Percentiles rank a stretch among this genome's conserved stretches.
Conservation (phyloP, 2,797 vertebrate species). For the Momotus momota region DNA sequence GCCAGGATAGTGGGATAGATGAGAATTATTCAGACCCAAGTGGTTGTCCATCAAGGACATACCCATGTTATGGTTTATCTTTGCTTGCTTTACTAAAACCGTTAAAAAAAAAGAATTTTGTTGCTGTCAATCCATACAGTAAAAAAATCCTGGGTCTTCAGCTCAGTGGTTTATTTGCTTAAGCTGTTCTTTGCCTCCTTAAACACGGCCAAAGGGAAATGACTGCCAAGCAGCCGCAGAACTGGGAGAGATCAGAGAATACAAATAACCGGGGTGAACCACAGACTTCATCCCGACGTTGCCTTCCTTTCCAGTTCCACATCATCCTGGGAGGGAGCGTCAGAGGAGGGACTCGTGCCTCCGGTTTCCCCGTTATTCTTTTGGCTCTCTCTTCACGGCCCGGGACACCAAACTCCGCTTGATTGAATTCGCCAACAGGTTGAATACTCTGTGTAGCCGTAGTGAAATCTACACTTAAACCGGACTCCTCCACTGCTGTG, state of each 20-base stretch:
- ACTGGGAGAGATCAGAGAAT: background rate
- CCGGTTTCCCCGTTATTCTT: background rate
- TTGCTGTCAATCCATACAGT: background rate
- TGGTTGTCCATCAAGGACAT: background rate
- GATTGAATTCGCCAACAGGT: constrained; percentile 65
- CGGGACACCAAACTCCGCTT: background rate
- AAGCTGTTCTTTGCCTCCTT: background rate
- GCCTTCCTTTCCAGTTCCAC: background rate
- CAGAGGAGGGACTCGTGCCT: background rate
- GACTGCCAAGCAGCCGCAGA: background rate
- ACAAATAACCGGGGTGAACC: background rate
- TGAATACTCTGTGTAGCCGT: background rate
- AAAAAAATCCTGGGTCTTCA: background rate
- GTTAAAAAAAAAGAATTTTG: background rate
- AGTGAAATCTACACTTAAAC: constrained; percentile 54
- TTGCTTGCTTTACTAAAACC: background rate
- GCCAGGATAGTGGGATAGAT: background rate
- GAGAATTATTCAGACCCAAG: background rate
- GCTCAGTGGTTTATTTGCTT: background rate
- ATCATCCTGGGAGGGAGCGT: rapidly evolving
- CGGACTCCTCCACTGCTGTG: background rate
- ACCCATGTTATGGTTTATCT: background rate
- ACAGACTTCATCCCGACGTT: background rate
- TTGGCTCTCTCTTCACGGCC: background rate
- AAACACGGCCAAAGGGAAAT: background rate